Evolutionary conservation across 2,113 vertebrate species (phyloP).

Genomic region (Vombatus ursinus): DNA sequence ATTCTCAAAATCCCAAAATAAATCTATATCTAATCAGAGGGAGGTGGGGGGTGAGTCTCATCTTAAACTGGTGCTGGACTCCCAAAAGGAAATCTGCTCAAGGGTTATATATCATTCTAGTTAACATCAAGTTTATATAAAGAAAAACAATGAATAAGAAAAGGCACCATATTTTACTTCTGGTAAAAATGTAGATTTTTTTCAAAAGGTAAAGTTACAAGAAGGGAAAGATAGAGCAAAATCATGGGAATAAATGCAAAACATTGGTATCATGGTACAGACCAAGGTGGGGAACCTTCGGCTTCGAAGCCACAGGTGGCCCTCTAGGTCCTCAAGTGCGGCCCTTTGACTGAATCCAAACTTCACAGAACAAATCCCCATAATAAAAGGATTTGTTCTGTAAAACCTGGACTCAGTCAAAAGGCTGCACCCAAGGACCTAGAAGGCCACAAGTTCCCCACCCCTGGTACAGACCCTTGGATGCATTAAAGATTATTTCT

Average conservation of each 20-base stretch:
- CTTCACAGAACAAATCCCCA: too few relatives aligned
- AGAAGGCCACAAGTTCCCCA: too few relatives aligned
- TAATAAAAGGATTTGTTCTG: too few relatives aligned
- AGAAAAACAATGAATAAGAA: constrained; percentile 6
- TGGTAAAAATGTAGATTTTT: constrained; percentile 23
- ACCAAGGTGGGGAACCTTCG: not conserved
- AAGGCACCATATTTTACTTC: not conserved
- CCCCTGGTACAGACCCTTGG: constrained; percentile 9
- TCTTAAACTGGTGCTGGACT: not conserved
- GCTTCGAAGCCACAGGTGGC: too few relatives aligned
- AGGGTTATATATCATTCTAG: constrained; percentile 23
- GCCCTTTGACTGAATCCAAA: too few relatives aligned
- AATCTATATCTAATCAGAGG: not conserved
- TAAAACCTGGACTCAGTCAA: too few relatives aligned
- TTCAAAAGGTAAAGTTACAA: not conserved
- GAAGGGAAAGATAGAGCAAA: constrained; percentile 20
- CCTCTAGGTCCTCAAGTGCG: too few relatives aligned
- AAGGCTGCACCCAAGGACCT: too few relatives aligned
- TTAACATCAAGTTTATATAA: constrained; percentile 16
- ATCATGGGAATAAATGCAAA: not conserved
- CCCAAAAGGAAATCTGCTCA: constrained; percentile 46
- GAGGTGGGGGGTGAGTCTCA: not conserved
- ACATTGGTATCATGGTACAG: not conserved
- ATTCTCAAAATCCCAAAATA: constrained; percentile 27
- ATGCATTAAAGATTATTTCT: not conserved